These are phyloP conservation scores for Dynastes tityus DNA, from an alignment of 2,888 invertebrate genomes.

Conservation along the genomic window DNA sequence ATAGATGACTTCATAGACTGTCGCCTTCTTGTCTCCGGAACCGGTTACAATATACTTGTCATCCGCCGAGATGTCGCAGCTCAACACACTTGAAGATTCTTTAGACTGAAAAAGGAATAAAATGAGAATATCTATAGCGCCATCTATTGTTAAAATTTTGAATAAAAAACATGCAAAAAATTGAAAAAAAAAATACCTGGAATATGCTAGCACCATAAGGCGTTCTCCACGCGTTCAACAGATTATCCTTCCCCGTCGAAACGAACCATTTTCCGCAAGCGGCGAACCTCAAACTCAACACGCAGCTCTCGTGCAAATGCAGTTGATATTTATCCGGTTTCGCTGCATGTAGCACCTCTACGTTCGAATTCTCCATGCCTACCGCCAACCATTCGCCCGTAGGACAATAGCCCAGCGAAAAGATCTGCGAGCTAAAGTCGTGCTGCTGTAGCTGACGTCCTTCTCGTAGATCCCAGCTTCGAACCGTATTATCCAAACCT, in stretches of 20 bases:
- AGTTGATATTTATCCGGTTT: slow-evolving; percentile 97
- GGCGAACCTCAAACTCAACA: slow-evolving; percentile 95
- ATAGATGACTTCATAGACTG: slow-evolving; percentile 96
- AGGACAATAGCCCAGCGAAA: slow-evolving; percentile 92
- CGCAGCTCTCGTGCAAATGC: slow-evolving; percentile 96
- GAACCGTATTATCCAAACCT: slow-evolving; percentile 96
- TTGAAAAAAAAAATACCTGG: slow-evolving; percentile 79
- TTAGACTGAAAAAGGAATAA: slow-evolving; percentile 78
- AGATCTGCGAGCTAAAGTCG: slow-evolving; percentile 94
- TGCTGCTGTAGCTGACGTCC: slow-evolving; percentile 95
- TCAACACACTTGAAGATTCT: slow-evolving; percentile 97
- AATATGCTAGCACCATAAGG: slow-evolving; percentile 99
- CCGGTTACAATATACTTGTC: slow-evolving; percentile 99
- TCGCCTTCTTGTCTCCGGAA: slow-evolving; percentile 98
- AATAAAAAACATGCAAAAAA: too few species aligned
- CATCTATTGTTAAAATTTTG: not conserved
- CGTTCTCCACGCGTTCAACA: slow-evolving; percentile 97
- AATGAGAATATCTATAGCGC: not conserved
- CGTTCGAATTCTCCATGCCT: slow-evolving; percentile 98
- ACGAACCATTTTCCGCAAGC: slow-evolving; percentile 99
- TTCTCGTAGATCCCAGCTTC: slow-evolving; percentile 96
- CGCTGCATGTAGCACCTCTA: slow-evolving; percentile 92
- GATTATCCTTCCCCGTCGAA: slow-evolving; percentile 98
- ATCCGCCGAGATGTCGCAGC: slow-evolving; percentile 98
- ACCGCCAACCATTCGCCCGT: slow-evolving; percentile 98